phyloP scores from a whole-genome alignment of 23 tunicate species.

The Ciona savignyi region DNA sequence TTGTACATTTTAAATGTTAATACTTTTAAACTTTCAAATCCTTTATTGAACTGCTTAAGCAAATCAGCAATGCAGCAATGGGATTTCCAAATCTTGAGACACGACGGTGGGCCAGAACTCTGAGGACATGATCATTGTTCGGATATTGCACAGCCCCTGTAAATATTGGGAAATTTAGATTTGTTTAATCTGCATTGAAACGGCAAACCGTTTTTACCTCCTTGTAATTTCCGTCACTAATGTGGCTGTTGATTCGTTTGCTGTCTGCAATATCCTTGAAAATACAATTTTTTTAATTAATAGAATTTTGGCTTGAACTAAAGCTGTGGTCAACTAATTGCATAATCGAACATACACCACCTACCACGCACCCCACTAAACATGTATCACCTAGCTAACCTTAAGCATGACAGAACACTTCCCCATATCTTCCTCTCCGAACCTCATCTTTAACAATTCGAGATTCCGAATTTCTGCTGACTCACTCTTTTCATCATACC shows the following conservation, averaged over 20 bases:
- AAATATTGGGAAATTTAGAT: not conserved
- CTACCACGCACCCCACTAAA: not conserved
- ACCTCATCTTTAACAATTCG: slow-evolving; percentile 74
- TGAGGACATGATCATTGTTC: slow-evolving; percentile 50
- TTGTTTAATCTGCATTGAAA: not conserved
- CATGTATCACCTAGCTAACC: slow-evolving; percentile 6
- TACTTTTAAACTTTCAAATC: slow-evolving; percentile 50
- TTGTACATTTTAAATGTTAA: not conserved
- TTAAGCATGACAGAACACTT: slow-evolving; percentile 91
- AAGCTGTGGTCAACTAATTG: not conserved
- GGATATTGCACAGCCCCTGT: not conserved
- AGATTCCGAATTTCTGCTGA: slow-evolving; percentile 75
- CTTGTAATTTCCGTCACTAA: slow-evolving; percentile 28
- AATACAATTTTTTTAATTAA: not conserved
- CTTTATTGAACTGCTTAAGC: slow-evolving; percentile 52
- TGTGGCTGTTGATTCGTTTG: slow-evolving; percentile 56
- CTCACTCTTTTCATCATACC: slow-evolving; percentile 56
- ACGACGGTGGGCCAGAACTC: slow-evolving; percentile 85
- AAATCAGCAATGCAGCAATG: slow-evolving; percentile 16
- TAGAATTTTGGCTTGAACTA: not conserved
- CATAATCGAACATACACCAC: not conserved
- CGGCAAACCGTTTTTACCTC: slow-evolving; percentile 5
- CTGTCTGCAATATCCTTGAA: slow-evolving; percentile 76
- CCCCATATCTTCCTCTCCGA: slow-evolving; percentile 91
- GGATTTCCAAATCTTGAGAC: slow-evolving; percentile 38